Percentiles rank a stretch among this genome's conserved stretches.
phyloP scores from a whole-genome alignment of 2,797 vertebrate species.

The Cuniculus paca region DNA sequence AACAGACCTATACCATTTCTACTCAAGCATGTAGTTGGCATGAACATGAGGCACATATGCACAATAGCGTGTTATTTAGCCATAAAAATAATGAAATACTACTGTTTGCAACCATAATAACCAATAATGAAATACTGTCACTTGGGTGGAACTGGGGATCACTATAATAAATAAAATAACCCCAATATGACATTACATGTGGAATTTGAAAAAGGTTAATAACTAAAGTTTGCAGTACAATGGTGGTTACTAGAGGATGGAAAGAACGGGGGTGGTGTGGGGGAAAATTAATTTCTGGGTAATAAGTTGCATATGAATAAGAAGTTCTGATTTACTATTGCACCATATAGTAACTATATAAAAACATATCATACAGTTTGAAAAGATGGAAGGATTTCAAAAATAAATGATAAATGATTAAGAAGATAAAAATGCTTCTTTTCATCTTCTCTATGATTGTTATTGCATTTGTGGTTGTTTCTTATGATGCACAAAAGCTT shows the following conservation, averaged over 20 bases:
- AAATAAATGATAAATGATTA: not conserved
- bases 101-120: not conserved
- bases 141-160: not conserved
- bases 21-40: too few relatives aligned
- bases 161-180: not conserved
- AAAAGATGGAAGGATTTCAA: not conserved
- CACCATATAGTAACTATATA: not conserved
- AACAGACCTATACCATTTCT: too few relatives aligned
- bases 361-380: not conserved
- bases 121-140: too few relatives aligned
- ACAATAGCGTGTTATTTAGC: not conserved
- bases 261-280: not conserved
- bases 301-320: not conserved
- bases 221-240: not conserved
- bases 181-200: not conserved
- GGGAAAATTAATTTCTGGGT: not conserved
- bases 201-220: not conserved
- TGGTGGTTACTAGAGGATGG: not conserved
- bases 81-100: not conserved
- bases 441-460: not conserved
- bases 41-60: not conserved
- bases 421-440: not conserved
- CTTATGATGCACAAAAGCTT: not conserved
- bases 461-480: not conserved
- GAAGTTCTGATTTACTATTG: not conserved